These are phyloP conservation scores for Xenopus borealis DNA, from an alignment of 2,113 vertebrate species.

Conservation along the genomic window DNA sequence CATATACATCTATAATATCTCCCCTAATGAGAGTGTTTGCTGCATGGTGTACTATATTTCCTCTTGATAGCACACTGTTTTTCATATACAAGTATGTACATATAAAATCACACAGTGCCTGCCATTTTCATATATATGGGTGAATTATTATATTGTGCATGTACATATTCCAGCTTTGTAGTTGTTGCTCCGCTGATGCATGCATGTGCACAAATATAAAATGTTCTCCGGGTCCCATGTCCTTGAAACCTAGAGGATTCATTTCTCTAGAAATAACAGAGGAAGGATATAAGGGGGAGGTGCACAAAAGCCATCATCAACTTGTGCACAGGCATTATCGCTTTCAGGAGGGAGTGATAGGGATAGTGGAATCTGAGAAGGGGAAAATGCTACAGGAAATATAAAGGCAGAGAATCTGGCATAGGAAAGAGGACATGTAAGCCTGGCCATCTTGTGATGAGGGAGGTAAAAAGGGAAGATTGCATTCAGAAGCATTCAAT, in stretches of 20 bases:
- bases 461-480: neutral
- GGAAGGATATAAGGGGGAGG: conserved; percentile 41
- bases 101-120: too few relatives aligned
- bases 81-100: neutral
- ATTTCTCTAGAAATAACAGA: conserved; percentile 30
- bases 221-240: conserved; percentile 23
- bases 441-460: conserved; percentile 24
- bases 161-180: neutral
- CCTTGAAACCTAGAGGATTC: conserved; percentile 41
- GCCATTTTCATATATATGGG: too few relatives aligned
- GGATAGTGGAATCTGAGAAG: neutral
- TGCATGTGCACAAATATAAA: conserved; percentile 12
- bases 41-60: too few relatives aligned
- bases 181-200: neutral
- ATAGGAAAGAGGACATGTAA: neutral
- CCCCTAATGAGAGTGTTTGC: too few relatives aligned
- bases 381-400: neutral
- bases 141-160: too few relatives aligned
- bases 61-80: neutral
- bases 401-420: neutral
- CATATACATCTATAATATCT: too few relatives aligned
- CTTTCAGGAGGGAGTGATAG: conserved; percentile 11
- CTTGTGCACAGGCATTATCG: conserved; percentile 27
- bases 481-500: neutral
- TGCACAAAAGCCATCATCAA: conserved; percentile 35